These are phyloP conservation scores for Caloenas nicobarica DNA, from an alignment of 2,113 vertebrate genomes.

Conservation along the genomic window DNA sequence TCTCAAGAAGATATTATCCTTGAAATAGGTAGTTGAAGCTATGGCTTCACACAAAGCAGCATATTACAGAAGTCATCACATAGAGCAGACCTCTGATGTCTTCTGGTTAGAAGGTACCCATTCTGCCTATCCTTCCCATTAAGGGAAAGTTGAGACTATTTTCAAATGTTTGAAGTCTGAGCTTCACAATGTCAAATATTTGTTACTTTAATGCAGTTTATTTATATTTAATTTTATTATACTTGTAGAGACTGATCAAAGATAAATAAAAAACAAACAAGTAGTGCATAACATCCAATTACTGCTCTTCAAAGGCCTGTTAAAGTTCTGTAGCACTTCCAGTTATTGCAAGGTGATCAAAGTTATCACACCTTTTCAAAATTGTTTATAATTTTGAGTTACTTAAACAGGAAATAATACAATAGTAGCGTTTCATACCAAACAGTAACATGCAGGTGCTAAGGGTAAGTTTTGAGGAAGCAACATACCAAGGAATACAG, in stretches of 20 bases:
- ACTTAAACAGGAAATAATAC: not conserved
- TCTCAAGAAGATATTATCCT: not conserved
- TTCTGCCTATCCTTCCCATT: not conserved
- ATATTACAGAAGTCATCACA: not conserved
- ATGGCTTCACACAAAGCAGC: not conserved
- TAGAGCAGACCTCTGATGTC: not conserved
- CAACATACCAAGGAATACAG: not conserved
- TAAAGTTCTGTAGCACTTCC: not conserved
- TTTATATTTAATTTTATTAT: conserved; percentile 19
- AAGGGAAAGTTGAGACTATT: not conserved
- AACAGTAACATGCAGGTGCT: not conserved
- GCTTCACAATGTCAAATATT: not conserved
- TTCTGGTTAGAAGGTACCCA: not conserved
- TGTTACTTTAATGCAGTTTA: not conserved
- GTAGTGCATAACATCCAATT: not conserved
- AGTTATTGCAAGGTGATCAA: conserved; percentile 10
- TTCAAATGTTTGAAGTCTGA: not conserved
- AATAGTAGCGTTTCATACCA: not conserved
- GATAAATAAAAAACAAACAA: not conserved
- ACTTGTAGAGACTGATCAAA: conserved; percentile 35
- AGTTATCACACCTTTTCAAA: conserved; percentile 29
- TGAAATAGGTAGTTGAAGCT: not conserved
- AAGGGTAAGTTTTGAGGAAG: not conserved
- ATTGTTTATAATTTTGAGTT: not conserved
- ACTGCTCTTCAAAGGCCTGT: conserved; percentile 9